Conservation (phyloP, 2,888 invertebrate genomes). For the Sinelater perroti region DNA sequence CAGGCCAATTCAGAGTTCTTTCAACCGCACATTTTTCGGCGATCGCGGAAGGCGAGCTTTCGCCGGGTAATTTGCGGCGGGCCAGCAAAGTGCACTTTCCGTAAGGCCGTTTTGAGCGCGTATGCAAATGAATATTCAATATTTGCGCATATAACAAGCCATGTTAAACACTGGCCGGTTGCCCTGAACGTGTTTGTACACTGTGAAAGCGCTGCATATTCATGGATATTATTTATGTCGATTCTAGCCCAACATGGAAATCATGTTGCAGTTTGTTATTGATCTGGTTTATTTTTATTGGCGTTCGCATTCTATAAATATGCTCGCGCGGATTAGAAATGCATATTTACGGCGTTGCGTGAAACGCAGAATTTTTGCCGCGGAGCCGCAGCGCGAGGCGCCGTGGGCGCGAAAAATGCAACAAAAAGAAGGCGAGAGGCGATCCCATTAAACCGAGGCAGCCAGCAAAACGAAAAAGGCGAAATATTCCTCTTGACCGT, state of each 20-base stretch:
- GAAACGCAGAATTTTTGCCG: neutral
- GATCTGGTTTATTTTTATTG: slow-evolving; percentile 37
- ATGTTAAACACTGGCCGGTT: slow-evolving; percentile 37
- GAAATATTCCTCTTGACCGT: no score
- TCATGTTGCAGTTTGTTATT: slow-evolving; percentile 40
- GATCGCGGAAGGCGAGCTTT: no score
- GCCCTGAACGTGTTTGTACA: slow-evolving; percentile 34
- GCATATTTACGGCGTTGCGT: slow-evolving; percentile 6
- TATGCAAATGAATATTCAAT: slow-evolving; percentile 28
- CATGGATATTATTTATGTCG: slow-evolving; percentile 43
- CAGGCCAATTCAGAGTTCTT: neutral
- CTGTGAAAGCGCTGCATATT: slow-evolving; percentile 44
- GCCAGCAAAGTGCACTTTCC: slow-evolving; percentile 9
- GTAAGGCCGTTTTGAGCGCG: slow-evolving; percentile 13
- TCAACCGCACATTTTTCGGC: neutral
- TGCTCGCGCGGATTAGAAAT: slow-evolving; percentile 3
- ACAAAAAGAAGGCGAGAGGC: no score
- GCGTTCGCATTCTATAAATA: slow-evolving; percentile 11
- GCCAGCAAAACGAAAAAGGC: no score
- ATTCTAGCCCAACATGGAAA: slow-evolving; percentile 42
- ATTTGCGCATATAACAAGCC: slow-evolving; percentile 28
- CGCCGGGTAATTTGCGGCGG: neutral
- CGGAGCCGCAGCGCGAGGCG: no score
- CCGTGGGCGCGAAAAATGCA: no score
- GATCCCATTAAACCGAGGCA: no score